Base-by-base conservation (phyloP, 2,888 invertebrate genomes). In the Torymus auratus region DNA sequence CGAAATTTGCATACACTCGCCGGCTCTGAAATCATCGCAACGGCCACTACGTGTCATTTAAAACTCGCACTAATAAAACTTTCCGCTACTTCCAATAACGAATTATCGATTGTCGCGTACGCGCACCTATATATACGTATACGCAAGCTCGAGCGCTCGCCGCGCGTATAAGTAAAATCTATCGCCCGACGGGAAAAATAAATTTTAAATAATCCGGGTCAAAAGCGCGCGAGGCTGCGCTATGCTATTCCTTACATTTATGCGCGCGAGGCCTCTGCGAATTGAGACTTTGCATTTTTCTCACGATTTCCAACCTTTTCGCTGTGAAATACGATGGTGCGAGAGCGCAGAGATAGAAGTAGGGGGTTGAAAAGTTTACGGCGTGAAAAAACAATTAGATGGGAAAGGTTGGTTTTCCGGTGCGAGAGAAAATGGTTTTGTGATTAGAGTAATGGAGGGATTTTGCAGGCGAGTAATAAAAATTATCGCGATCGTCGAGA, bases 131-230 rank as follows among this genome's bases (percentile, higher is more conserved):
- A 7, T 7, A 41, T 41, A 7, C 7, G 7, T 41, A 41, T 41
- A 41, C 7, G 41, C 1, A 41, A 41, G 67, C 17, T 15, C 50
- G 58, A 28, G 41, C 64, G 53, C 20, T 65, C 23, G n/a, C n/a
- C n/a, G n/a, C 58, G 14, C 58, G 11, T 67, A 17, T 67, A 75
- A 75, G 67, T 52, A 60, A n/a, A 75, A 75, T 75, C 58, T 67
- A 75, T 75, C n/a, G 74, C 60, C 74, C 74, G 17, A 67, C 23
- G 67, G 67, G 67, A 60, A 75, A 75, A 75, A 75, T 75, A 75
- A 75, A 75, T 75, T 75, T 75, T 67, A 50, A 75, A 67, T 75
- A 75, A 75, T 75, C 67, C 60, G 10, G 65, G 60, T 75, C 41
- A 67, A 58, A 60, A 52, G 20, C 23, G 41, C 52, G 5, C 28